Percentiles rank a stretch among this genome's conserved stretches.
These are phyloP conservation scores for Petrocephalus schoutedeni DNA, from an alignment of 2,797 vertebrate genomes.

Conservation along the genomic window DNA sequence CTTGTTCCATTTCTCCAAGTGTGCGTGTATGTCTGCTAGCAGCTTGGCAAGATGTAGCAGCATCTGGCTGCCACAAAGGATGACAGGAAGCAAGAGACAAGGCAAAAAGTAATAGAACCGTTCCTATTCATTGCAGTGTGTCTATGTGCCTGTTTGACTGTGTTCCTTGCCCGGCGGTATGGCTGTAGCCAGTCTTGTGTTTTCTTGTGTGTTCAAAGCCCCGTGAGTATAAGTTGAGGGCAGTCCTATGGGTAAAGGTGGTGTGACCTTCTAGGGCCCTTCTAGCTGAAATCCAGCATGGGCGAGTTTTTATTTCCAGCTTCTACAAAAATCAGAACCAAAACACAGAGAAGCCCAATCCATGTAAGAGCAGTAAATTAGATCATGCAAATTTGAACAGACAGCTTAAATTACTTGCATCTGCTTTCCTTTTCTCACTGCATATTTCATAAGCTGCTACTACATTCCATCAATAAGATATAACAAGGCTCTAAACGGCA, in stretches of 20 bases:
- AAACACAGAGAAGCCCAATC: background rate
- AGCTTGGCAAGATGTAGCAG: background rate
- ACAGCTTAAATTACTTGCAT: background rate
- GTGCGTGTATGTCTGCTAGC: background rate
- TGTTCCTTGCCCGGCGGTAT: background rate
- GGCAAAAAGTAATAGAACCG: background rate
- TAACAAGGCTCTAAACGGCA: background rate
- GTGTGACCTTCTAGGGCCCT: background rate
- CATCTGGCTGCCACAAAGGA: background rate
- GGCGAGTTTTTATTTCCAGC: background rate
- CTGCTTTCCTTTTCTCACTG: background rate
- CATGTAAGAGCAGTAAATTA: background rate
- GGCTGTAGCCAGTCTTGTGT: background rate
- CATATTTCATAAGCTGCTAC: background rate
- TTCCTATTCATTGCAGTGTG: background rate
- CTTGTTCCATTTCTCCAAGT: background rate
- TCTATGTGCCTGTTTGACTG: background rate
- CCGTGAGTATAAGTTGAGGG: background rate
- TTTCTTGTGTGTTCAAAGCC: background rate
- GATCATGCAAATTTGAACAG: background rate
- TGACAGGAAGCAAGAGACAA: background rate
- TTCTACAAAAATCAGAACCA: background rate
- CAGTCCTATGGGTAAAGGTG: background rate
- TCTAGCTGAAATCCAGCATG: background rate
- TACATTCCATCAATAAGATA: background rate